A percentile compares a stretch with the other conserved stretches of the same genome.
Conservation (phyloP, 2,113 vertebrate species). For the Mustela lutreola region DNA sequence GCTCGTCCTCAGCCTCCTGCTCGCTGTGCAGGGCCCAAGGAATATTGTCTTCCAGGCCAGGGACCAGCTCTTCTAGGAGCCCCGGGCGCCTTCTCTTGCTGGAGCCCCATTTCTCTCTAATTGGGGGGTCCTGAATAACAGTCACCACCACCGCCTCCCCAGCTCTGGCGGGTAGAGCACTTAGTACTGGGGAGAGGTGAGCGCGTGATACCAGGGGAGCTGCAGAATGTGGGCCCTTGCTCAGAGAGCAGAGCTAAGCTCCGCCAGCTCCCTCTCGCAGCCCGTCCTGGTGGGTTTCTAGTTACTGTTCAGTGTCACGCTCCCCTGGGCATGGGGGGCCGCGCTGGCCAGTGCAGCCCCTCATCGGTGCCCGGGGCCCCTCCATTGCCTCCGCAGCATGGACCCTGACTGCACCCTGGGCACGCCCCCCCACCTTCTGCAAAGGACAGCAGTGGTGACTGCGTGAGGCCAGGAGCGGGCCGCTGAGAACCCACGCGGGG, state of each 20-base stretch:
- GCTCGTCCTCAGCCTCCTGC: neutral
- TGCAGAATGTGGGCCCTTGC: neutral
- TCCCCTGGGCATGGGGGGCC: neutral
- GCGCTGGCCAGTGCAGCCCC: fast-evolving
- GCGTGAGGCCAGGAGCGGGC: neutral
- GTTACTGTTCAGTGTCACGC: neutral
- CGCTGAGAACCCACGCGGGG: neutral
- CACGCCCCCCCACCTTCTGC: too few relatives aligned
- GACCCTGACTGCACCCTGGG: too few relatives aligned
- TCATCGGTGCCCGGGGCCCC: neutral
- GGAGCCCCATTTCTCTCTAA: neutral
- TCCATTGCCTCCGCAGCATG: fast-evolving
- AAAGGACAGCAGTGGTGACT: neutral
- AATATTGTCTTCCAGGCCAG: neutral
- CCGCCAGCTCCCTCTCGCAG: neutral
- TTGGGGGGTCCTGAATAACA: neutral
- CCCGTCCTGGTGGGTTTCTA: neutral
- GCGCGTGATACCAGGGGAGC: neutral
- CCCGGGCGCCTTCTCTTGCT: neutral
- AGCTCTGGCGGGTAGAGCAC: neutral
- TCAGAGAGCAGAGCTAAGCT: neutral
- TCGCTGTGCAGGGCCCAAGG: neutral
- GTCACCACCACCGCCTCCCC: neutral
- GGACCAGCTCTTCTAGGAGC: neutral
- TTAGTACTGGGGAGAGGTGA: too few relatives aligned